Percentiles rank a stretch among this genome's conserved stretches.
phyloP scores from a whole-genome alignment of 2,888 invertebrate species.

The Xestia xanthographa region DNA sequence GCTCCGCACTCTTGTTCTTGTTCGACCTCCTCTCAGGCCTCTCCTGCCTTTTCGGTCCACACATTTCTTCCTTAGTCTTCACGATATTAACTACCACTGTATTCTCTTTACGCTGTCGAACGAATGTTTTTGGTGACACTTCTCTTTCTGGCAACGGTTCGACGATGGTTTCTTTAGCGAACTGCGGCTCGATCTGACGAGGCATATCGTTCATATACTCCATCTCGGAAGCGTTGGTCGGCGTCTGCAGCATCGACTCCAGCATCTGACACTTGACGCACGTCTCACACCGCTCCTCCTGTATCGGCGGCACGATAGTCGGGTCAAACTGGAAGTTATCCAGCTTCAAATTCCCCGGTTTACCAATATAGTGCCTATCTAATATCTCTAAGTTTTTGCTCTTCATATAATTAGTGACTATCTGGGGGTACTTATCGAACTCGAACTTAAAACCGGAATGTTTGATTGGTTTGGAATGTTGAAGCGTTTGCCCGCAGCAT shows the following conservation, averaged over 20 bases:
- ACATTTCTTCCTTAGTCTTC: conserved; percentile 40
- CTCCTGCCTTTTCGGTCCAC: conserved; percentile 57
- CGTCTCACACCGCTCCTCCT: conserved; percentile 88
- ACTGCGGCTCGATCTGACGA: conserved; percentile 83
- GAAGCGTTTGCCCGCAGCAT: conserved; percentile 88
- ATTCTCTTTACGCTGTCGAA: conserved; percentile 83
- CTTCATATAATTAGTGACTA: conserved; percentile 94
- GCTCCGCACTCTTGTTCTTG: conserved; percentile 62
- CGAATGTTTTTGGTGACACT: conserved; percentile 84
- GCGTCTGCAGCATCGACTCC: conserved; percentile 92
- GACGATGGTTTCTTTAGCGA: conserved; percentile 80
- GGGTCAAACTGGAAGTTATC: conserved; percentile 89
- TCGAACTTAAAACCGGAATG: conserved; percentile 94
- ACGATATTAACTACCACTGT: conserved; percentile 84
- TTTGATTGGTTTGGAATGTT: conserved; percentile 91
- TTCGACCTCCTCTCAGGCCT: conserved; percentile 61
- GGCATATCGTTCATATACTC: conserved; percentile 88
- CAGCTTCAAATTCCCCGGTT: conserved; percentile 89
- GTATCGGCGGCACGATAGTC: conserved; percentile 85
- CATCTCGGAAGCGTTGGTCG: conserved; percentile 95
- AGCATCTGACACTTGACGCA: conserved; percentile 89
- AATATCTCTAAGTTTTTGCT: conserved; percentile 93
- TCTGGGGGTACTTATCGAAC: conserved; percentile 93
- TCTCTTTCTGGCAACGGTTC: conserved; percentile 67
- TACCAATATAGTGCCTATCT: conserved; percentile 91